Base-by-base conservation (phyloP, 1,140 invertebrate species). In the Listronotus oregonensis region DNA sequence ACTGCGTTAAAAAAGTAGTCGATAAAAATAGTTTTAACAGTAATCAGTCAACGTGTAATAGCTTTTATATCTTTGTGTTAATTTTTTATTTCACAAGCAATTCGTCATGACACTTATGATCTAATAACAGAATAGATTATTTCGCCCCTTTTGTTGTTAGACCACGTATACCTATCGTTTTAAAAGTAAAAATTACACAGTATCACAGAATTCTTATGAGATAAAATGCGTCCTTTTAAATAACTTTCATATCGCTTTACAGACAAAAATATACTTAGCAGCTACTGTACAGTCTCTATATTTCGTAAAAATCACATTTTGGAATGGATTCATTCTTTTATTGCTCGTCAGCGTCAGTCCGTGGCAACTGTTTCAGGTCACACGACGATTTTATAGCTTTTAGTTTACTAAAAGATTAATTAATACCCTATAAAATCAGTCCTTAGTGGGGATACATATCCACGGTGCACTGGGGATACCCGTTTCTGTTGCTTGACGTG, bases 241-340 rank as follows among this genome's bases (percentile, higher is more conserved):
- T 37, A 37, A 52, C 27, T 21, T 21, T 34, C n/a, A 14, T 21
- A 27, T 32, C 12, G 32, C 18, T 34, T 51, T 52, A 44, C 37
- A 65, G 34, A 17, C 43, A 52, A 58, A 65, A 52, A 52, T 58
- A 65, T 65, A 58, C 69, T 73, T 72, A 73, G 56, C 64, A 56
- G 31, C 70, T 75, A 76, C 66, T 75, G 62, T 73, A 76, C 75
- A 76, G 73, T 74, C 75, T 76, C 72, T 73, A 32, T 71, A 71
- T 69, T 65, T 74, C 64, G 54, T 70, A 71, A 65, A 63, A 74
- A 77, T 77, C 75, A 77, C 75, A 77, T 75, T 58, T 64, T 76
- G 76, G 76, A 77, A 77, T 77, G 76, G 75, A 75, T 77, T 77
- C 73, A 74, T 71, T 73, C 71, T 69, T 72, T 69, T 66, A 66